Percentiles rank a stretch among this genome's conserved stretches.
These are phyloP conservation scores for Ditylenchus dipsaci DNA, from an alignment of 1,140 invertebrate genomes.

Conservation along the genomic window DNA sequence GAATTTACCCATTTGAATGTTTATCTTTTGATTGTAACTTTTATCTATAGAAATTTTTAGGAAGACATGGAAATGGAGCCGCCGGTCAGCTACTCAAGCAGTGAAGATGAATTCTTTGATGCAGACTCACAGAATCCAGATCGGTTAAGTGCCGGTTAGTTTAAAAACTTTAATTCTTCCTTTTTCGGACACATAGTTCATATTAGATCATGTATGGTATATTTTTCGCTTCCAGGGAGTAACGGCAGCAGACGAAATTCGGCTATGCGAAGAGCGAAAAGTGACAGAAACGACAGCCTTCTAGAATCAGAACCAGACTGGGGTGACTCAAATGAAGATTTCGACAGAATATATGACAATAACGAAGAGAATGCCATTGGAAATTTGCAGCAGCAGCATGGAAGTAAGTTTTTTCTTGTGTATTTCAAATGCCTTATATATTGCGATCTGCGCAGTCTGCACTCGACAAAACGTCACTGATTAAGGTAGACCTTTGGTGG, in stretches of 20 bases:
- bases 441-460: too few relatives aligned
- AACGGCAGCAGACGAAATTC: conserved; percentile 3
- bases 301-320: conserved; percentile 21
- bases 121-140: conserved; percentile 21
- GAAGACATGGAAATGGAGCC: conserved; percentile 21
- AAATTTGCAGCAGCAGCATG: conserved; percentile 61
- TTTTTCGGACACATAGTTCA: too few relatives aligned
- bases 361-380: conserved; percentile 47
- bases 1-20: too few relatives aligned
- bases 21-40: too few relatives aligned
- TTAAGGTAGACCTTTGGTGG: too few relatives aligned
- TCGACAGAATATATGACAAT: conserved; percentile 49
- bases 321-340: conserved; percentile 26
- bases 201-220: too few relatives aligned
- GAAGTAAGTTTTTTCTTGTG: conserved; percentile 39
- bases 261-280: conserved; percentile 2
- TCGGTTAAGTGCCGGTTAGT: conserved; percentile 5
- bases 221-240: neutral
- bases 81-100: conserved; percentile 47
- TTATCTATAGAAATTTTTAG: conserved; percentile 3
- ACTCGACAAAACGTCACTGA: too few relatives aligned
- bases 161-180: too few relatives aligned
- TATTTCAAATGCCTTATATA: neutral
- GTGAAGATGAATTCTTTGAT: conserved; percentile 52
- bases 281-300: neutral